phyloP scores from a whole-genome alignment of 2,113 vertebrate genomes.

The Toxostoma redivivum region DNA sequence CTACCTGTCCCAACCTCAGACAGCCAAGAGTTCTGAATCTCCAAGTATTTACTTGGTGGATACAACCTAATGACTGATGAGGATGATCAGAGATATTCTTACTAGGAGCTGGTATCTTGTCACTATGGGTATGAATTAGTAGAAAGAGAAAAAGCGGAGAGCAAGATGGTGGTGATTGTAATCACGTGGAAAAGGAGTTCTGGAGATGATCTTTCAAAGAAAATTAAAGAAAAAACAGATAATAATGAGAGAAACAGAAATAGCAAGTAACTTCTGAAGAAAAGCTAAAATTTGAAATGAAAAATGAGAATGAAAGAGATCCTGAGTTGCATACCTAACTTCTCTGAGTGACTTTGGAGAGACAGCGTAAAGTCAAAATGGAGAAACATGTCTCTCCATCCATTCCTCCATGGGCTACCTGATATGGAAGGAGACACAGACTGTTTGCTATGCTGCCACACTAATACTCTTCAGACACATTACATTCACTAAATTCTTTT shows the following conservation, averaged over 20 bases:
- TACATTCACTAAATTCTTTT: slow-evolving; percentile 53
- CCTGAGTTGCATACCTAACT: neutral
- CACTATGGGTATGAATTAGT: neutral
- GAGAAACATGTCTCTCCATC: neutral
- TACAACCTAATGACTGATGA: neutral
- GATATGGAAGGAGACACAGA: neutral
- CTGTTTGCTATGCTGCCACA: neutral
- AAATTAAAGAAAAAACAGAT: neutral
- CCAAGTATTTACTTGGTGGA: neutral
- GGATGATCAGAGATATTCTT: neutral
- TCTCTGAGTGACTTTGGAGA: neutral
- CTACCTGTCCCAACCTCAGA: neutral
- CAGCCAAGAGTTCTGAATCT: neutral
- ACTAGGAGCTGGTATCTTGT: neutral
- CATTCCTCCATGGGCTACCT: neutral
- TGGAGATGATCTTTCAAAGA: neutral
- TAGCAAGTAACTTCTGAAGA: neutral
- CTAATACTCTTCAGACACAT: slow-evolving; percentile 16
- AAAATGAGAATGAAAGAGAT: neutral
- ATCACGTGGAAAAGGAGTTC: neutral
- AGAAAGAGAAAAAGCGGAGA: neutral
- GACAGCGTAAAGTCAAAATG: neutral
- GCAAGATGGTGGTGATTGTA: neutral
- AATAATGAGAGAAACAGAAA: neutral
- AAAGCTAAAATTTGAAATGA: neutral